phyloP scores from a whole-genome alignment of 2,113 vertebrate genomes.

The Megaptera novaeangliae region DNA sequence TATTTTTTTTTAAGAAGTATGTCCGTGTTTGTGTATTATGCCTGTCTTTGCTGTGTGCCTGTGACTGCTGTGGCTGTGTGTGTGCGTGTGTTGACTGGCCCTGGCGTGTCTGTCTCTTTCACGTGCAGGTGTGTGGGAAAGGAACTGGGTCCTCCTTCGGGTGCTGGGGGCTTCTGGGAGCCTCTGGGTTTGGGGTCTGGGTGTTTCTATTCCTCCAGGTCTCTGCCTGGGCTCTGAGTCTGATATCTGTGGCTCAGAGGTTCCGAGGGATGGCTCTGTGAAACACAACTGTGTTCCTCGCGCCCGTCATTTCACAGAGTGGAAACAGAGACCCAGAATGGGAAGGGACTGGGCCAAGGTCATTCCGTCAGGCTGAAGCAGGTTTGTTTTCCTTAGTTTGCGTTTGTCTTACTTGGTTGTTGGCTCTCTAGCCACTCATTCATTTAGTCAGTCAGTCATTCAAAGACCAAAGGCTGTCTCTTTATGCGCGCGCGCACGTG shows the following conservation, averaged over 20 bases:
- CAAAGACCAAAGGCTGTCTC: neutral
- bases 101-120: neutral
- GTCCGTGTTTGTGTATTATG: neutral
- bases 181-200: neutral
- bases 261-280: neutral
- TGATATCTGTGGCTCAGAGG: neutral
- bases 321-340: neutral
- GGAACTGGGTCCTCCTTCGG: neutral
- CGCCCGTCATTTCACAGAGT: neutral
- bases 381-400: neutral
- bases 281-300: neutral
- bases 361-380: neutral
- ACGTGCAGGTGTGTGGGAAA: neutral
- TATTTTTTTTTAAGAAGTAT: neutral
- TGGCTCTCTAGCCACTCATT: neutral
- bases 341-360: neutral
- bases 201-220: neutral
- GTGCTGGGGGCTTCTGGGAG: too few species aligned
- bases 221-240: neutral
- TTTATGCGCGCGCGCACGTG: too few species aligned
- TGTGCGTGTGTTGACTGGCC: neutral
- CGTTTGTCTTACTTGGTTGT: neutral
- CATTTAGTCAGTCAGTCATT: neutral
- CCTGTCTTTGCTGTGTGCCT: neutral
- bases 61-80: neutral